A percentile compares a stretch with the other conserved stretches of the same genome.
Evolutionary conservation across 1,140 invertebrate species (phyloP).

Genomic region (Medauroidea extradentata): DNA sequence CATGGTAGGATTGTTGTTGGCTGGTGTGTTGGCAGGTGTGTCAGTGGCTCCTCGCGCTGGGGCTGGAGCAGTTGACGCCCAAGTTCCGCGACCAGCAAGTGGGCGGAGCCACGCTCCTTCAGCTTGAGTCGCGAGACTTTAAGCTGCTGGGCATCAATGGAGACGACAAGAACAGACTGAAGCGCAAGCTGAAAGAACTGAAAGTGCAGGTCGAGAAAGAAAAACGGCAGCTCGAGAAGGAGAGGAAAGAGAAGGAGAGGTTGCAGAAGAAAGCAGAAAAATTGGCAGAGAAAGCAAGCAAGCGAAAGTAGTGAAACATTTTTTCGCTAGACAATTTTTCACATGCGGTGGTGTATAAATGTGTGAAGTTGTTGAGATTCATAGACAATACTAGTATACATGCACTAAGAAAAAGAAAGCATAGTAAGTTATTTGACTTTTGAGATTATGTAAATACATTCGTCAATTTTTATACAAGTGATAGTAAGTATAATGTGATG

Average conservation of each 20-base stretch:
- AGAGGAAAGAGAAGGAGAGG: conserved; percentile 72
- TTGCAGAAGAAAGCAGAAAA: conserved; percentile 76
- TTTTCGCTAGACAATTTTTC: too few relatives aligned
- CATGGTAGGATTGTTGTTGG: too few relatives aligned
- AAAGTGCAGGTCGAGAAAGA: conserved; percentile 71
- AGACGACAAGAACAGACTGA: conserved; percentile 77
- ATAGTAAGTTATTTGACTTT: too few relatives aligned
- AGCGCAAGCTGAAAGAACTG: conserved; percentile 85
- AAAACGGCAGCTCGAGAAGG: conserved; percentile 63
- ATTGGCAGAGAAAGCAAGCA: conserved; percentile 58
- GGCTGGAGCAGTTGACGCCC: conserved; percentile 76
- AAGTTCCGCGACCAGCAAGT: conserved; percentile 81
- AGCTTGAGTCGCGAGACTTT: conserved; percentile 80
- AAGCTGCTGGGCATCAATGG: conserved; percentile 77
- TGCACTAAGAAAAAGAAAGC: too few relatives aligned
- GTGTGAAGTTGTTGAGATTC: too few relatives aligned
- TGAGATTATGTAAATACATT: too few relatives aligned
- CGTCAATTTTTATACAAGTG: too few relatives aligned
- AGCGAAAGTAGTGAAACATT: conserved; percentile 25
- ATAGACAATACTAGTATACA: too few relatives aligned
- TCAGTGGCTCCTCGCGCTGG: conserved; percentile 78
- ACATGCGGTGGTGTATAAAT: too few relatives aligned
- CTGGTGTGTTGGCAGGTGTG: conserved; percentile 60
- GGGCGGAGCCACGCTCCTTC: conserved; percentile 73
- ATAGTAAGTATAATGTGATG: too few relatives aligned